phyloP scores from a whole-genome alignment of 2,113 vertebrate genomes.

The Cochlearius cochlearius region DNA sequence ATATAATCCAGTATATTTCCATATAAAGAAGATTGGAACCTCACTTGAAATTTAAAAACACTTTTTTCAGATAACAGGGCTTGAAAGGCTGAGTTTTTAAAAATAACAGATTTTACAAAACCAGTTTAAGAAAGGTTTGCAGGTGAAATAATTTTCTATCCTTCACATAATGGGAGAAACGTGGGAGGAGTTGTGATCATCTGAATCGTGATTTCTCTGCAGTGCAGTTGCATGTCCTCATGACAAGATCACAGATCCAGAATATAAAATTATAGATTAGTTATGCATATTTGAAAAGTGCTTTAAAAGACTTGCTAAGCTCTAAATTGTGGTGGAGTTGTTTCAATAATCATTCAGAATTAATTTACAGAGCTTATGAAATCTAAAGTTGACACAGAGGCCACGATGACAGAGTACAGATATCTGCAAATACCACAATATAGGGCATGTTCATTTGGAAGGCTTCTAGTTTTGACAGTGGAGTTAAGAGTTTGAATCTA shows the following conservation, averaged over 20 bases:
- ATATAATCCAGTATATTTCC: neutral
- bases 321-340: neutral
- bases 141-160: neutral
- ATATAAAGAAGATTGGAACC: neutral
- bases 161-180: neutral
- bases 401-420: neutral
- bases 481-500: neutral
- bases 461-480: neutral
- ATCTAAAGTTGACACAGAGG: neutral
- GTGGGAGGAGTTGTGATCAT: neutral
- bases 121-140: neutral
- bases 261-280: constrained; percentile 24
- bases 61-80: neutral
- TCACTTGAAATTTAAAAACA: neutral
- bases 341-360: neutral
- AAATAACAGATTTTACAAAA: neutral
- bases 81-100: neutral
- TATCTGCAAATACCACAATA: neutral
- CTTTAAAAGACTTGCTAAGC: neutral
- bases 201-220: neutral
- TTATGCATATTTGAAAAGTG: constrained; percentile 1
- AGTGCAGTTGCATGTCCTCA: neutral
- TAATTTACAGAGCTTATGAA: neutral
- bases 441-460: neutral
- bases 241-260: neutral